These are phyloP conservation scores for Drosophila differens DNA, from an alignment of 2,888 invertebrate species.

Conservation along the genomic window DNA sequence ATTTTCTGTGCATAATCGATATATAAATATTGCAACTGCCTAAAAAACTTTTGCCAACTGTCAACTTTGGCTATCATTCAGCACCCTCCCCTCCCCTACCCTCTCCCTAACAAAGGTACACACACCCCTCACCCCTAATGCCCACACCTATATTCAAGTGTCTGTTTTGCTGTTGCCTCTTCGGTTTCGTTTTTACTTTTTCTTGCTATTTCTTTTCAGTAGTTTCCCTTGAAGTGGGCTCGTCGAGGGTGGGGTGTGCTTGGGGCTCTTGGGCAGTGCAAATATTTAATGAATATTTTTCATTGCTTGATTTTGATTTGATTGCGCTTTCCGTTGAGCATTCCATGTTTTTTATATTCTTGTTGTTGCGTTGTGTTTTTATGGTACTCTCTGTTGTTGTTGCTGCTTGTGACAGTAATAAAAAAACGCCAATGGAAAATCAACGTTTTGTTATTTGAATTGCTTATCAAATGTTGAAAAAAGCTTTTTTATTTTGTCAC, in stretches of 20 bases:
- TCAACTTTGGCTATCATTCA: slow-evolving; percentile 39
- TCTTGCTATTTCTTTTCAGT: slow-evolving; percentile 11
- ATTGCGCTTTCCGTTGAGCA: slow-evolving; percentile 52
- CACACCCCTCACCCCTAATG: not conserved
- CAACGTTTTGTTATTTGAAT: slow-evolving; percentile 45
- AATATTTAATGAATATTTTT: slow-evolving; percentile 61
- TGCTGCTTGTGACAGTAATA: slow-evolving; percentile 27
- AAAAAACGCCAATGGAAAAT: slow-evolving; percentile 47
- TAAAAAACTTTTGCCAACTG: slow-evolving; percentile 61
- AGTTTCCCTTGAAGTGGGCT: slow-evolving; percentile 22
- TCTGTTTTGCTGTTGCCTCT: slow-evolving; percentile 21
- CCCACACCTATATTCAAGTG: slow-evolving; percentile 45
- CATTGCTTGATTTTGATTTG: slow-evolving; percentile 56
- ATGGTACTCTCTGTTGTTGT: slow-evolving; percentile 11
- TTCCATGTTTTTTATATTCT: slow-evolving; percentile 20
- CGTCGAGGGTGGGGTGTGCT: not conserved
- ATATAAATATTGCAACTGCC: slow-evolving; percentile 65
- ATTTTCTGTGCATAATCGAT: slow-evolving; percentile 70
- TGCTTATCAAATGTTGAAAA: slow-evolving; percentile 36
- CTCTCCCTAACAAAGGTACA: not conserved
- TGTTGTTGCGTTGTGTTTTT: slow-evolving; percentile 16
- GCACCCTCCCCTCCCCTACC: not conserved
- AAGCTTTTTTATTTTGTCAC: not conserved
- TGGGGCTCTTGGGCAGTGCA: slow-evolving; percentile 14
- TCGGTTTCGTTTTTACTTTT: slow-evolving; percentile 11